phyloP scores from a whole-genome alignment of 2,888 invertebrate genomes.

The Lacanobia wlatinum region DNA sequence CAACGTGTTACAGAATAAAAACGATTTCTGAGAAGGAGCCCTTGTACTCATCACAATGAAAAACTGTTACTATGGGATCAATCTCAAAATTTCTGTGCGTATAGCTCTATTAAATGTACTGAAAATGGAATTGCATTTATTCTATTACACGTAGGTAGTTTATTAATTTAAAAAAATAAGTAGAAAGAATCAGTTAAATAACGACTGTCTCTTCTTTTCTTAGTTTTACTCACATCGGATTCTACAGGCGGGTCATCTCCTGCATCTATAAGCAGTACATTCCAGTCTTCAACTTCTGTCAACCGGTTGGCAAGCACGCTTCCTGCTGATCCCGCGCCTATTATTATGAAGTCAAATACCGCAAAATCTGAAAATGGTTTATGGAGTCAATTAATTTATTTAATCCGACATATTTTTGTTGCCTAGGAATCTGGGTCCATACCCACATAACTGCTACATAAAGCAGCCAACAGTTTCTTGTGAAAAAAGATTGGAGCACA shows the following conservation, averaged over 20 bases:
- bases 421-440: not conserved
- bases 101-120: no score
- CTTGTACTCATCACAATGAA: no score
- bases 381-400: not conserved
- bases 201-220: not conserved
- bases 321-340: conserved; percentile 91
- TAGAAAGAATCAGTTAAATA: not conserved
- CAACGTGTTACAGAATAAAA: no score
- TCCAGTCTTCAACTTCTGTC: conserved; percentile 76
- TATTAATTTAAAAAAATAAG: no score
- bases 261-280: conserved; percentile 62
- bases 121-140: no score
- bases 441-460: not conserved
- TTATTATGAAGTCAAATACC: conserved; percentile 88
- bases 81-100: no score
- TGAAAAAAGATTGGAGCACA: not conserved
- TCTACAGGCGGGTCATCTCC: conserved; percentile 33
- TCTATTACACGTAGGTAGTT: no score
- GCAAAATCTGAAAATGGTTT: not conserved
- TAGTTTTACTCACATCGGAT: not conserved
- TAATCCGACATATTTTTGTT: not conserved
- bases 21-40: no score
- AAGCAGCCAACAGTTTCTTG: not conserved
- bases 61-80: no score
- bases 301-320: conserved; percentile 91